Conservation (phyloP, 1,140 invertebrate genomes). For the Drosophila elegans region DNA sequence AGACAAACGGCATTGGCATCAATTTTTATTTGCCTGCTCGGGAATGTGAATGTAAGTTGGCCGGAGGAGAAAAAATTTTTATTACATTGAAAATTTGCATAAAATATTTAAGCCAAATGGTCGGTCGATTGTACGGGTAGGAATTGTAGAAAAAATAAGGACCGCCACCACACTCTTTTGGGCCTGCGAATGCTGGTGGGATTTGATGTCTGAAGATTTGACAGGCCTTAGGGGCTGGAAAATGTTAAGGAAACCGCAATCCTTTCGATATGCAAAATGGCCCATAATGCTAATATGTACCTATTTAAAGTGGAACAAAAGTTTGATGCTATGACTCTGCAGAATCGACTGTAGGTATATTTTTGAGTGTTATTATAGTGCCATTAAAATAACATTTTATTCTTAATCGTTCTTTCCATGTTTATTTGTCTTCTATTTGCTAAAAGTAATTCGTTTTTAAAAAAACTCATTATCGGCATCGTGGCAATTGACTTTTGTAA, state of each 20-base stretch:
- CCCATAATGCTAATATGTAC: constrained; percentile 3
- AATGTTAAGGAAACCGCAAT: too few relatives aligned
- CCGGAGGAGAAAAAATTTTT: constrained; percentile 70
- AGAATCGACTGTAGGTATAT: background rate
- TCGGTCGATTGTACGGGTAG: constrained; percentile 57
- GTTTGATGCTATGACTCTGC: background rate
- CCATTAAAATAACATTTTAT: background rate
- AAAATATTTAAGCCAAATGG: constrained; percentile 83
- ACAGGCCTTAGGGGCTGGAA: constrained; percentile 23
- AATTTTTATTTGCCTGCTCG: constrained; percentile 71
- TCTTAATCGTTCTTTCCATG: too few relatives aligned
- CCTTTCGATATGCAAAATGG: background rate
- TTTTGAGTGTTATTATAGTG: background rate
- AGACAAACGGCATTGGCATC: constrained; percentile 80
- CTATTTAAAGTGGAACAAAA: background rate
- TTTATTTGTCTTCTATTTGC: too few relatives aligned
- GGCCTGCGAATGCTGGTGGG: constrained; percentile 14
- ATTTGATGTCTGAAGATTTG: constrained; percentile 35
- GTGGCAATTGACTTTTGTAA: too few relatives aligned
- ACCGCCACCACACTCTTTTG: constrained; percentile 2
- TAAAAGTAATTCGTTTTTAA: too few relatives aligned
- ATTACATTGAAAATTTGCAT: constrained; percentile 84
- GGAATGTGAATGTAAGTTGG: constrained; percentile 27
- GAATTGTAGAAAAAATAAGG: constrained; percentile 11
- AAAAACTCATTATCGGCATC: too few relatives aligned